Percentiles rank a stretch among this genome's conserved stretches.
Evolutionary conservation across 2,113 vertebrate genomes (phyloP).

Genomic region (Gila orcuttii): DNA sequence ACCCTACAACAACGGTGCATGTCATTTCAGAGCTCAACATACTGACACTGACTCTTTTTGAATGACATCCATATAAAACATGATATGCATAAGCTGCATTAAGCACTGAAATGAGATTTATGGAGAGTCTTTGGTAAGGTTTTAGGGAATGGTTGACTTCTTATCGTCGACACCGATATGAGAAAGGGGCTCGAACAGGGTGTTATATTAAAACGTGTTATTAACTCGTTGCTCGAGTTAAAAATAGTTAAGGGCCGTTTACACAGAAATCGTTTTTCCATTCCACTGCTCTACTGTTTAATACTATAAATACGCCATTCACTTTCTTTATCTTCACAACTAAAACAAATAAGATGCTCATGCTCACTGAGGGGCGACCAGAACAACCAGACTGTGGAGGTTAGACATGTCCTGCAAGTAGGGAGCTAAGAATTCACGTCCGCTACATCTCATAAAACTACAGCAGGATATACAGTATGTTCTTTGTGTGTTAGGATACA

Average conservation of each 20-base stretch:
- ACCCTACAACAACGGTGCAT: slow-evolving; percentile 45
- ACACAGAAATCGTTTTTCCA: too few relatives aligned
- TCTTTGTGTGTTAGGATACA: slow-evolving; percentile 27
- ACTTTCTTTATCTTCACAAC: background rate
- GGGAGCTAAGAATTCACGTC: slow-evolving; percentile 66
- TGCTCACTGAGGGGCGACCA: background rate
- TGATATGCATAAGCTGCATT: background rate
- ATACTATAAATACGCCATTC: background rate
- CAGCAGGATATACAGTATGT: slow-evolving; percentile 36
- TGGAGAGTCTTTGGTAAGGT: background rate
- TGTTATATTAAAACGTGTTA: background rate
- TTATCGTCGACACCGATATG: background rate
- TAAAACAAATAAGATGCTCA: background rate
- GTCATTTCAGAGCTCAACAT: background rate
- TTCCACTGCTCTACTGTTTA: background rate
- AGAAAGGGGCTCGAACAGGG: background rate
- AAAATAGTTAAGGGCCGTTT: too few relatives aligned
- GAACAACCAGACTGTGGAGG: slow-evolving; percentile 53
- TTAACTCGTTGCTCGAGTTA: too few relatives aligned
- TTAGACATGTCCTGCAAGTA: slow-evolving; percentile 64
- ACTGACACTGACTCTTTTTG: background rate
- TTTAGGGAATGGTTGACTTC: background rate
- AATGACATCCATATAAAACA: background rate
- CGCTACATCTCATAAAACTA: slow-evolving; percentile 65
- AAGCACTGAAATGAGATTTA: background rate